Percentiles rank a stretch among this genome's conserved stretches.
phyloP scores from a whole-genome alignment of 2,113 vertebrate genomes.

The Eolophus roseicapilla region DNA sequence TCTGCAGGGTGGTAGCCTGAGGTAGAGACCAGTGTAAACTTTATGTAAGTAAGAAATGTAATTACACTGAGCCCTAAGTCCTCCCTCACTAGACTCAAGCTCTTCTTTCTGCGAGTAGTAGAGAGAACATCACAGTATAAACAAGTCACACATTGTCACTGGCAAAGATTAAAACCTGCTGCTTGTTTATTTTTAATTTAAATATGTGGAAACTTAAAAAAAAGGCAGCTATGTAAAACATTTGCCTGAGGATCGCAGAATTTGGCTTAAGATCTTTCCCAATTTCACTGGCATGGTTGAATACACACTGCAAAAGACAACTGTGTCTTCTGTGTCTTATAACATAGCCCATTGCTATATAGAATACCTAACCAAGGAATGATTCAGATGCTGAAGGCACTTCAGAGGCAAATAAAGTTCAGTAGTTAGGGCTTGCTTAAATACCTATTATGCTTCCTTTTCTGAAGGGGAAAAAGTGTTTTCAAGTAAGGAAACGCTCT shows the following conservation, averaged over 20 bases:
- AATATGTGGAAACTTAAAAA: neutral
- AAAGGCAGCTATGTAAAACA: neutral
- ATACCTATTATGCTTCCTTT: neutral
- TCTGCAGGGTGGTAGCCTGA: neutral
- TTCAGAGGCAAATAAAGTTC: neutral
- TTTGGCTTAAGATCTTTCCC: neutral
- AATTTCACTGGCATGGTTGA: neutral
- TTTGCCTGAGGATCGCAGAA: neutral
- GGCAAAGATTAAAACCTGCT: neutral
- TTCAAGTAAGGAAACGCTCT: neutral
- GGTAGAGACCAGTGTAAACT: neutral
- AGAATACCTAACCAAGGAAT: neutral
- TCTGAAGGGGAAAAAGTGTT: neutral
- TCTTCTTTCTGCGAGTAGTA: neutral
- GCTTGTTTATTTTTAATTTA: neutral
- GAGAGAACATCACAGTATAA: neutral
- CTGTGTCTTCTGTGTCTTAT: neutral
- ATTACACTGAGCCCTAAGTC: neutral
- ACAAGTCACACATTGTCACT: neutral
- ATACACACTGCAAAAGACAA: neutral
- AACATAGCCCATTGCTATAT: fast-evolving
- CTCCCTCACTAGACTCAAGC: neutral
- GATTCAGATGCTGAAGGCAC: neutral
- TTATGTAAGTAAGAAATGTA: neutral
- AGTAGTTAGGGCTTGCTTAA: neutral